Conservation (phyloP, 1,140 invertebrate species). For the Aphis gossypii region DNA sequence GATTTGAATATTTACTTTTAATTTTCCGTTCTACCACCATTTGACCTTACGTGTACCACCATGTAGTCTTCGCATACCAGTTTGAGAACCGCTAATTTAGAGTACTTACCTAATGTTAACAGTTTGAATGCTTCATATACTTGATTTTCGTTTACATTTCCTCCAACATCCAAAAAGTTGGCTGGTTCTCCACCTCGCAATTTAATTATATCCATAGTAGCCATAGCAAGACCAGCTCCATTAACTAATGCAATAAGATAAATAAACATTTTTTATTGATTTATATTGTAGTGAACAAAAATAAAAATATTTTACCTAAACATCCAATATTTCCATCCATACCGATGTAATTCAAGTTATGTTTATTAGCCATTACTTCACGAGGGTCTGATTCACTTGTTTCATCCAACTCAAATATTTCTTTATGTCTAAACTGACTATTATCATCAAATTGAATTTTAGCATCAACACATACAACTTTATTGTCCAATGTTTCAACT, state of each 20-base stretch:
- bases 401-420: slow-evolving; percentile 86
- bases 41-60: no score
- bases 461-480: slow-evolving; percentile 97
- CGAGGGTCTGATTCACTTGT: slow-evolving; percentile 84
- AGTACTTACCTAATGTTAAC: slow-evolving; percentile 66
- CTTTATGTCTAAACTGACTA: slow-evolving; percentile 91
- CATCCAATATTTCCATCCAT: slow-evolving; percentile 98
- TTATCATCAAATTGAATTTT: slow-evolving; percentile 99
- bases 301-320: slow-evolving; percentile 68
- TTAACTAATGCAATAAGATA: slow-evolving; percentile 68
- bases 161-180: slow-evolving; percentile 84
- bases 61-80: no score
- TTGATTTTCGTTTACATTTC: slow-evolving; percentile 78
- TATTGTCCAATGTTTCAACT: slow-evolving; percentile 87
- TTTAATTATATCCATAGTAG: slow-evolving; percentile 83
- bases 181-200: slow-evolving; percentile 78
- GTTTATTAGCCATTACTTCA: slow-evolving; percentile 87
- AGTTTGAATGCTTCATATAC: slow-evolving; percentile 79
- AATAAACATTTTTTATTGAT: neutral
- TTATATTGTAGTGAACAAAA: neutral
- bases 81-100: no score
- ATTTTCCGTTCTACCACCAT: no score
- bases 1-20: no score
- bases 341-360: slow-evolving; percentile 95
- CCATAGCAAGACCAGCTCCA: slow-evolving; percentile 83